Conservation (phyloP, 2,888 invertebrate genomes). For the Melanargia galathea region DNA sequence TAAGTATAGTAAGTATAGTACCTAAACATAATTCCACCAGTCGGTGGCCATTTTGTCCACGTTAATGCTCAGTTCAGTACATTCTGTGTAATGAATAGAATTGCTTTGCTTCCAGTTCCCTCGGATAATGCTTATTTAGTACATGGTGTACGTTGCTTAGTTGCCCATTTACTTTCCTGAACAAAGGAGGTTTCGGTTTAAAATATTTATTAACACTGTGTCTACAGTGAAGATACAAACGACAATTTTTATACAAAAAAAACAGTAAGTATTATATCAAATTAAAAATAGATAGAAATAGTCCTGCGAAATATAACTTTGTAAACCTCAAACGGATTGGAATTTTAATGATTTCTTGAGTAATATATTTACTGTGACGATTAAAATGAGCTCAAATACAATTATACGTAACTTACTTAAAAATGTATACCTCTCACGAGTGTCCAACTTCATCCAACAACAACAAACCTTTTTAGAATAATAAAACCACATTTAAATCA, state of each 20-base stretch:
- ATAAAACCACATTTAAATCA: background rate
- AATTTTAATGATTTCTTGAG: too few species aligned
- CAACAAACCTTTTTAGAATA: background rate
- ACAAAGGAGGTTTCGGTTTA: conserved; percentile 6
- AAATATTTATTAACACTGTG: background rate
- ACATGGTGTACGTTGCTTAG: background rate
- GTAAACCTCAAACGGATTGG: background rate
- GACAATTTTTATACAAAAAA: background rate
- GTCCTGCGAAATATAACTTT: background rate
- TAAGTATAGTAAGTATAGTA: background rate
- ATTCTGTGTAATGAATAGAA: conserved; percentile 1
- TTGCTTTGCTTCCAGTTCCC: background rate
- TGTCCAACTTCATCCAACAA: background rate
- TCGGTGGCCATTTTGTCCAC: conserved; percentile 3
- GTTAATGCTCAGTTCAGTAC: background rate
- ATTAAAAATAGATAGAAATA: too few species aligned
- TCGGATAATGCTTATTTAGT: conserved; percentile 10
- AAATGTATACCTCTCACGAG: too few species aligned
- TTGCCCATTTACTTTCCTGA: conserved; percentile 7
- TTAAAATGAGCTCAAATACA: background rate
- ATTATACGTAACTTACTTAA: too few species aligned
- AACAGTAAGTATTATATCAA: background rate
- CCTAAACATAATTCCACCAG: background rate
- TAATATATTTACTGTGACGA: background rate
- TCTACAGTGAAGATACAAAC: background rate